Evolutionary conservation across 2,888 invertebrate species (phyloP).

Genomic region (Odontomyia ornata): DNA sequence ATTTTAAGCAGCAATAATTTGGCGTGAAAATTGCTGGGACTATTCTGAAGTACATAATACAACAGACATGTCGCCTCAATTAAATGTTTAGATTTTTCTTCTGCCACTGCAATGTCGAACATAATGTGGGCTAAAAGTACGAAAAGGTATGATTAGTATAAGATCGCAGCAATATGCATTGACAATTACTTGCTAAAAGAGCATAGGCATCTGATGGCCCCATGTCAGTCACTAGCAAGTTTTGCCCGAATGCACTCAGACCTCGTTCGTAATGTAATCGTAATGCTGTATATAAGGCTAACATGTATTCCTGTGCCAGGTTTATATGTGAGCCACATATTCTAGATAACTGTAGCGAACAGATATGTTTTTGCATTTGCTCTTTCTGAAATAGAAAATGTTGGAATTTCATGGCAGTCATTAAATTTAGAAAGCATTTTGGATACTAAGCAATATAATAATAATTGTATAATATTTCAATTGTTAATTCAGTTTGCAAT

Average conservation of each 20-base stretch:
- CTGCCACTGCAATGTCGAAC: constrained; percentile 67
- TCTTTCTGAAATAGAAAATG: constrained; percentile 57
- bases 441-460: no score
- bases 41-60: constrained; percentile 77
- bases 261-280: constrained; percentile 74
- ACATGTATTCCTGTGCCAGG: constrained; percentile 66
- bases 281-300: constrained; percentile 70
- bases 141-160: background rate
- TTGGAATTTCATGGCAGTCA: no score
- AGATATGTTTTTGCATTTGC: constrained; percentile 85
- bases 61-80: constrained; percentile 75
- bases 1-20: constrained; percentile 84
- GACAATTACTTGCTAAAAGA: constrained; percentile 71
- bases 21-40: constrained; percentile 88
- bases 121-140: constrained; percentile 60
- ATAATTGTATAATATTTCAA: no score
- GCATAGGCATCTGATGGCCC: constrained; percentile 83
- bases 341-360: constrained; percentile 78
- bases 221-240: constrained; percentile 74
- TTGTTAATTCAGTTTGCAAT: no score
- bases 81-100: constrained; percentile 67
- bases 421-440: no score
- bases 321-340: constrained; percentile 75
- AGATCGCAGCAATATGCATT: background rate
- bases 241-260: constrained; percentile 66